A percentile compares a stretch with the other conserved stretches of the same genome.
Evolutionary conservation across 1,140 invertebrate genomes (phyloP).

Genomic region (Drusus annulatus): DNA sequence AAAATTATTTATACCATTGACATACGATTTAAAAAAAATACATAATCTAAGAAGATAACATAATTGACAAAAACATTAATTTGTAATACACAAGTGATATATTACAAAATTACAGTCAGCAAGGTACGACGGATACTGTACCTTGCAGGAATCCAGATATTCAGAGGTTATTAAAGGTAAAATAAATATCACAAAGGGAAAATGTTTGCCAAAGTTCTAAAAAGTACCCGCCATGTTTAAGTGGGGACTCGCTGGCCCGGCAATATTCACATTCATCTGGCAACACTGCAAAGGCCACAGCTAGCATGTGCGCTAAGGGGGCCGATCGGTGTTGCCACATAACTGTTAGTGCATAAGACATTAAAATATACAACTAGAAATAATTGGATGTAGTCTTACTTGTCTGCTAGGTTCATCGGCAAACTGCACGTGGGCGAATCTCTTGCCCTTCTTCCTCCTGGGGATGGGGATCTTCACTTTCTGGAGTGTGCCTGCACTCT

Average conservation of each 20-base stretch:
- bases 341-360: too few species aligned
- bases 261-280: constrained; percentile 9
- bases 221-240: constrained; percentile 28
- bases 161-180: too few species aligned
- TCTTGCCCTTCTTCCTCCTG: constrained; percentile 61
- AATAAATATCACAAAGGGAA: too few species aligned
- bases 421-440: constrained; percentile 69
- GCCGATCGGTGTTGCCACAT: constrained; percentile 1
- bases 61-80: too few species aligned
- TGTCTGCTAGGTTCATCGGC: constrained; percentile 64
- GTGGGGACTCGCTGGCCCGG: constrained; percentile 9
- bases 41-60: too few species aligned
- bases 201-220: constrained; percentile 41
- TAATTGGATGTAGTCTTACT: constrained; percentile 60
- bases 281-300: not conserved
- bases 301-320: not conserved
- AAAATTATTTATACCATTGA: too few species aligned
- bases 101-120: too few species aligned
- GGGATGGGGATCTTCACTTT: constrained; percentile 65
- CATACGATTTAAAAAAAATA: too few species aligned
- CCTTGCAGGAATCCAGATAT: too few species aligned
- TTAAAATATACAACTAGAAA: too few species aligned
- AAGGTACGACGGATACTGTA: too few species aligned
- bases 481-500: constrained; percentile 63
- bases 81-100: too few species aligned